Evolutionary conservation across 2,113 vertebrate species (phyloP).

Genomic region (Hemiprocne comata): DNA sequence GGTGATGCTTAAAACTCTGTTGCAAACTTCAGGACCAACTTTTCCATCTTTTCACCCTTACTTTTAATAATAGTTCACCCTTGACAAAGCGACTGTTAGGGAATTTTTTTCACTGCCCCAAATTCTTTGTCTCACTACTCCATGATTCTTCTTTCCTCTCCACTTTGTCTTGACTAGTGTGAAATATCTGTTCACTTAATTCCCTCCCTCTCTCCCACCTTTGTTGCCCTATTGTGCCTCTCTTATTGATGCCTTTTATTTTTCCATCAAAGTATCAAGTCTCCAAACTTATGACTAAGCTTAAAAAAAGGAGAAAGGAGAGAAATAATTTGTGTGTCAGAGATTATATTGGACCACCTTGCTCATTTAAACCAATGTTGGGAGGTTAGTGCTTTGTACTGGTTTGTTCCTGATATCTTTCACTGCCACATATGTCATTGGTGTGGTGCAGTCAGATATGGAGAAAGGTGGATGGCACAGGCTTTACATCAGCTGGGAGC

Average conservation of each 20-base stretch:
- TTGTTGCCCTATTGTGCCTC: neutral
- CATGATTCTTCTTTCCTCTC: neutral
- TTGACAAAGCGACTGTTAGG: neutral
- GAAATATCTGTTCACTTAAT: neutral
- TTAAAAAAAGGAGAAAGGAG: neutral
- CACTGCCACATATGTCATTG: neutral
- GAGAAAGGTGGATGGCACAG: neutral
- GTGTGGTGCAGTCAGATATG: neutral
- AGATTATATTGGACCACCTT: neutral
- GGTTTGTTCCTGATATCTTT: neutral
- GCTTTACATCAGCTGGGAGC: neutral
- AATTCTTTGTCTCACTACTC: too few relatives aligned
- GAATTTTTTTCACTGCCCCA: neutral
- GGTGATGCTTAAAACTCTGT: neutral
- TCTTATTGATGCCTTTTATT: conserved; percentile 10
- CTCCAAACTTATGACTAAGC: neutral
- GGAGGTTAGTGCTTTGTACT: neutral
- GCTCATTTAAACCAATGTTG: neutral
- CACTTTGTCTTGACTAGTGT: neutral
- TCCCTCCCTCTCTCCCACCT: neutral
- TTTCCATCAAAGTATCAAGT: neutral
- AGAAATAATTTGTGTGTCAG: neutral
- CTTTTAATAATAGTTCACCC: neutral
- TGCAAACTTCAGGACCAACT: neutral
- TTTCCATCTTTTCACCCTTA: neutral